Evolutionary conservation across 2,113 vertebrate genomes (phyloP).

Genomic region (Nyctibius bracteatus): DNA sequence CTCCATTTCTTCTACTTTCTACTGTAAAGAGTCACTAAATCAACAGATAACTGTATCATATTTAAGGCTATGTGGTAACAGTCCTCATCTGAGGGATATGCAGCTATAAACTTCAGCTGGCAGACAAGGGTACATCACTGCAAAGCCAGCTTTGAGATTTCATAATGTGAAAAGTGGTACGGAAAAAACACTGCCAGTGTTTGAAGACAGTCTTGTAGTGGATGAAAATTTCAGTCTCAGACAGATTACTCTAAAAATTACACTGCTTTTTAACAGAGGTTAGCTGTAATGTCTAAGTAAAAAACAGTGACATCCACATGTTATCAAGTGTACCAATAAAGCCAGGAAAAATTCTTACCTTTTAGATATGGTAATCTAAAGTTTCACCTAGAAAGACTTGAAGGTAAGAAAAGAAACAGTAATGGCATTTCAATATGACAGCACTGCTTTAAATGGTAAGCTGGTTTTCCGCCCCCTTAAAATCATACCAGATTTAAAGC

Average conservation of each 20-base stretch:
- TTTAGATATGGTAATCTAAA: background rate
- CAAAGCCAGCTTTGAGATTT: background rate
- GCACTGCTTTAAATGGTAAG: background rate
- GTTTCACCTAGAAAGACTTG: background rate
- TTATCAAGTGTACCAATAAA: background rate
- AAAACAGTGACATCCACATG: background rate
- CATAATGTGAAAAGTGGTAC: background rate
- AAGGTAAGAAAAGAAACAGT: background rate
- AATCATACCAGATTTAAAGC: background rate
- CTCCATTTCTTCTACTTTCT: background rate
- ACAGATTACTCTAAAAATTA: background rate
- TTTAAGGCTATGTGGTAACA: conserved; percentile 39
- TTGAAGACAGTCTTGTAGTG: background rate
- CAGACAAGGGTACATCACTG: background rate
- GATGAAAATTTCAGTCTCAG: background rate
- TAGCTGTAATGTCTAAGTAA: background rate
- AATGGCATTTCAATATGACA: background rate
- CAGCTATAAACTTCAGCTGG: background rate
- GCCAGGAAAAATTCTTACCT: background rate
- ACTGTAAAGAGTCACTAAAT: background rate
- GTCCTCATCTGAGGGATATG: background rate
- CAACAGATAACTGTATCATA: background rate
- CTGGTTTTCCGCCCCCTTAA: background rate
- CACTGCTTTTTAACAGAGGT: background rate
- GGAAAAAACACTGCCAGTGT: background rate